phyloP scores from a whole-genome alignment of 1,140 invertebrate genomes.

The Thaumetopoea pityocampa region DNA sequence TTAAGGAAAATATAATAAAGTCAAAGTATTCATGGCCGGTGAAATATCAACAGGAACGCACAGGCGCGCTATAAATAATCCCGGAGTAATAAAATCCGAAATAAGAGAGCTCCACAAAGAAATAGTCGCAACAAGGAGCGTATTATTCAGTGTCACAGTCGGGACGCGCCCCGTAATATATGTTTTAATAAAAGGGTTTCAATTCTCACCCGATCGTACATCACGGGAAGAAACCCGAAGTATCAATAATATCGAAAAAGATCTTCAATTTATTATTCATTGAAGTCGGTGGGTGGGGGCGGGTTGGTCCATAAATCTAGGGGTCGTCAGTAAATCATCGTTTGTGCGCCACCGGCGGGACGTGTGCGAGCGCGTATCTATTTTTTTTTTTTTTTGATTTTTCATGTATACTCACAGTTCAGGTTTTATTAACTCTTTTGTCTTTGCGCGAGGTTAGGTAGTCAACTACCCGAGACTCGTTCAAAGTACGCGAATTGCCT shows the following conservation, averaged over 20 bases:
- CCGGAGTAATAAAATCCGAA: constrained; percentile 61
- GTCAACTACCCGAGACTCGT: too few relatives aligned
- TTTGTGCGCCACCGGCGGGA: constrained; percentile 30
- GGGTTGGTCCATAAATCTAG: constrained; percentile 39
- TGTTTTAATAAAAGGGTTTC: constrained; percentile 74
- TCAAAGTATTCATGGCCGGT: constrained; percentile 18
- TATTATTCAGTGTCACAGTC: constrained; percentile 71
- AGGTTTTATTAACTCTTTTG: too few relatives aligned
- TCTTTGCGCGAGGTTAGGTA: too few relatives aligned
- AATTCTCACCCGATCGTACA: constrained; percentile 56
- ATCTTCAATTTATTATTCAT: constrained; percentile 63
- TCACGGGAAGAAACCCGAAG: constrained; percentile 48
- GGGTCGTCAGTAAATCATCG: constrained; percentile 49
- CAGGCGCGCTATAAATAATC: constrained; percentile 54
- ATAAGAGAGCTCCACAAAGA: constrained; percentile 51
- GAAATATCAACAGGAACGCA: constrained; percentile 20
- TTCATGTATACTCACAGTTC: too few relatives aligned
- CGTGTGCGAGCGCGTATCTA: constrained; percentile 29
- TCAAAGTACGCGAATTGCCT: too few relatives aligned
- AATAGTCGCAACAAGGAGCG: constrained; percentile 66
- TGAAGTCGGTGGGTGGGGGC: constrained; percentile 39
- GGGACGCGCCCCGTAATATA: constrained; percentile 68
- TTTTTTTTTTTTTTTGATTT: constrained; percentile 43
- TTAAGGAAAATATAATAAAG: constrained; percentile 17
- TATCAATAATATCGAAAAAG: constrained; percentile 58